Conservation (phyloP, 2,888 invertebrate genomes). For the Axea sp. region DNA sequence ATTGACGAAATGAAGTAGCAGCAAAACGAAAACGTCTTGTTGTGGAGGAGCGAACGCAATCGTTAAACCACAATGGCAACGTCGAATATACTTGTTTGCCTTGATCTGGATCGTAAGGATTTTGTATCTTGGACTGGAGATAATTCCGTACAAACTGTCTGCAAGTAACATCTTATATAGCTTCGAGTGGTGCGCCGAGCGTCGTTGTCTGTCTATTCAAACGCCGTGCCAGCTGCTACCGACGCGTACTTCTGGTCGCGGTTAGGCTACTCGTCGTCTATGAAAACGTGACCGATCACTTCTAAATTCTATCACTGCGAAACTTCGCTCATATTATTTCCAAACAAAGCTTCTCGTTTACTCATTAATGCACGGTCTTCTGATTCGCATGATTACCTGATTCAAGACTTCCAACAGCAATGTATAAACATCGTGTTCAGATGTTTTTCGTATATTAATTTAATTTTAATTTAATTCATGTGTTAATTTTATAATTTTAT, state of each 20-base stretch:
- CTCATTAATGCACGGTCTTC: conserved; percentile 18
- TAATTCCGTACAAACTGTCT: conserved; percentile 59
- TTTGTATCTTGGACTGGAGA: conserved; percentile 52
- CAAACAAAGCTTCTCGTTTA: conserved; percentile 13
- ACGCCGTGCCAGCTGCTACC: conserved; percentile 36
- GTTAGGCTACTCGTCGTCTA: conserved; percentile 45
- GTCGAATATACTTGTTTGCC: conserved; percentile 53
- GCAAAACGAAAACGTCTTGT: conserved; percentile 22
- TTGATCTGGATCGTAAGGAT: conserved; percentile 57
- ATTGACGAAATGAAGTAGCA: conserved; percentile 27
- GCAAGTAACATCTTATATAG: conserved; percentile 49
- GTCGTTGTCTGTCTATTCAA: conserved; percentile 16
- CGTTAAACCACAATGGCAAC: conserved; percentile 46
- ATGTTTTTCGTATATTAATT: too few species aligned
- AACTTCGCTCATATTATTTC: conserved; percentile 36
- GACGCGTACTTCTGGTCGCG: conserved; percentile 37
- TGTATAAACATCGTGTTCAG: too few species aligned
- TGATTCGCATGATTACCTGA: too few species aligned
- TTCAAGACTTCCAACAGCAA: too few species aligned
- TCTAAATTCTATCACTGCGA: conserved; percentile 37
- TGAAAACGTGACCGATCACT: conserved; percentile 37
- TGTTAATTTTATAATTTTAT: too few species aligned
- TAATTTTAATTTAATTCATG: too few species aligned
- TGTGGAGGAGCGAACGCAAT: conserved; percentile 34
- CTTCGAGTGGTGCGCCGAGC: conserved; percentile 25